These are phyloP conservation scores for Cylindroiulus punctatus DNA, from an alignment of 2,888 invertebrate species.

Conservation along the genomic window DNA sequence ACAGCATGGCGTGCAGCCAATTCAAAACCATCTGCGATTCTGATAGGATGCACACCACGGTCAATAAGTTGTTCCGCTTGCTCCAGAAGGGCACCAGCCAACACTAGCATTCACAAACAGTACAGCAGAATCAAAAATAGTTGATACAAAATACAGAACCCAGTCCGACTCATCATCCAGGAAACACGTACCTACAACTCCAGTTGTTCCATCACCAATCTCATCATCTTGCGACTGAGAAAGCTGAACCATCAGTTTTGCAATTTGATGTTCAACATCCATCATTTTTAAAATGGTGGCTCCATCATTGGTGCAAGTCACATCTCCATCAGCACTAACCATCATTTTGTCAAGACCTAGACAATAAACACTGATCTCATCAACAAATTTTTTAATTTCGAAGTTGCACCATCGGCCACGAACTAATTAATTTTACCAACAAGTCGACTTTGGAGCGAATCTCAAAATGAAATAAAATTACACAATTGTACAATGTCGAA, in stretches of 20 bases:
- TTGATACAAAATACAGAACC: neutral
- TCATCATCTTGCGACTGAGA: slow-evolving; percentile 99
- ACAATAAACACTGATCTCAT: slow-evolving; percentile 24
- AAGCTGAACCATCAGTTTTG: slow-evolving; percentile 96
- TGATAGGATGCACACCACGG: slow-evolving; percentile 97
- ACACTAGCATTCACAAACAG: slow-evolving; percentile 66
- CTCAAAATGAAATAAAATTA: no score
- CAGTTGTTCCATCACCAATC: slow-evolving; percentile 99
- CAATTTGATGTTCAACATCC: slow-evolving; percentile 99
- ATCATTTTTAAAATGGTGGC: slow-evolving; percentile 99
- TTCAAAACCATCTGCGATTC: slow-evolving; percentile 98
- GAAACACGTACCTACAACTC: slow-evolving; percentile 80
- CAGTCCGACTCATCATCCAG: neutral
- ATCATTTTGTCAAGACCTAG: slow-evolving; percentile 93
- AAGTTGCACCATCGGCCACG: neutral
- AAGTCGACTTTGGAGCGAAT: no score
- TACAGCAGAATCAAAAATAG: neutral
- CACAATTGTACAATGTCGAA: no score
- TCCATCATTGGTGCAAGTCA: slow-evolving; percentile 98
- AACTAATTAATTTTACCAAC: neutral
- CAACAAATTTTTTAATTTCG: neutral
- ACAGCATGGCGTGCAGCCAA: slow-evolving; percentile 91
- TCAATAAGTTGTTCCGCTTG: slow-evolving; percentile 93
- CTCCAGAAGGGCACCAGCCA: slow-evolving; percentile 90
- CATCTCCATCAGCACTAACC: slow-evolving; percentile 96